Percentiles rank a stretch among this genome's conserved stretches.
These are phyloP conservation scores for Xiphorhynchus elegans DNA, from an alignment of 2,113 vertebrate genomes.

Conservation along the genomic window DNA sequence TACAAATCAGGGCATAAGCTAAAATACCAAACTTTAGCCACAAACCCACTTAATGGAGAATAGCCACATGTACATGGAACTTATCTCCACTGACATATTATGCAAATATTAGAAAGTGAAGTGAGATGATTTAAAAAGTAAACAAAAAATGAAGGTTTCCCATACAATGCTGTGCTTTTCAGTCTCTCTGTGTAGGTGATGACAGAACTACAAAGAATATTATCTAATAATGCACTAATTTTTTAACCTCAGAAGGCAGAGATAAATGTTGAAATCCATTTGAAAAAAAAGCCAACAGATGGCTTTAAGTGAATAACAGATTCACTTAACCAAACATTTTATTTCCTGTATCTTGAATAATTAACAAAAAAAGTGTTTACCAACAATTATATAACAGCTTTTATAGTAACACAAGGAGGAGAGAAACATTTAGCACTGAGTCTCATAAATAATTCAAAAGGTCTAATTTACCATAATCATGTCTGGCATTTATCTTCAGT, in stretches of 20 bases:
- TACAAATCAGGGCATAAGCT: neutral
- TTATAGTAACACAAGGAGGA: constrained; percentile 52
- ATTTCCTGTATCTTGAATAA: constrained; percentile 65
- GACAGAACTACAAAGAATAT: neutral
- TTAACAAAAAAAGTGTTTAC: constrained; percentile 69
- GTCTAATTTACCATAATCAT: constrained; percentile 71
- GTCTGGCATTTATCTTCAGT: constrained; percentile 68
- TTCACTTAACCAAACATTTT: constrained; percentile 60
- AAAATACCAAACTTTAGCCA: neutral
- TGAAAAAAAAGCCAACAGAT: neutral
- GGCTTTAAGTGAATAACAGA: constrained; percentile 33
- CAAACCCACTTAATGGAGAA: neutral
- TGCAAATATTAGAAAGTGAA: neutral
- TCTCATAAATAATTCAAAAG: constrained; percentile 73
- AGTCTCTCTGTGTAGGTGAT: neutral
- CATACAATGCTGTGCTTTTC: neutral
- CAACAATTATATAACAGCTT: constrained; percentile 68
- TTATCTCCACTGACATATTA: accelerated
- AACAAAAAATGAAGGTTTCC: neutral
- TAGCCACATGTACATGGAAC: accelerated
- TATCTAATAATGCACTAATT: neutral
- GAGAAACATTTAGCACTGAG: constrained; percentile 63
- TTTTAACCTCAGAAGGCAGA: constrained; percentile 8
- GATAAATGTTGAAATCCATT: neutral
- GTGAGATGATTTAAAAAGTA: neutral